A percentile compares a stretch with the other conserved stretches of the same genome.
phyloP scores from a whole-genome alignment of 2,113 vertebrate genomes.

The Leptobrachium ailaonicum region DNA sequence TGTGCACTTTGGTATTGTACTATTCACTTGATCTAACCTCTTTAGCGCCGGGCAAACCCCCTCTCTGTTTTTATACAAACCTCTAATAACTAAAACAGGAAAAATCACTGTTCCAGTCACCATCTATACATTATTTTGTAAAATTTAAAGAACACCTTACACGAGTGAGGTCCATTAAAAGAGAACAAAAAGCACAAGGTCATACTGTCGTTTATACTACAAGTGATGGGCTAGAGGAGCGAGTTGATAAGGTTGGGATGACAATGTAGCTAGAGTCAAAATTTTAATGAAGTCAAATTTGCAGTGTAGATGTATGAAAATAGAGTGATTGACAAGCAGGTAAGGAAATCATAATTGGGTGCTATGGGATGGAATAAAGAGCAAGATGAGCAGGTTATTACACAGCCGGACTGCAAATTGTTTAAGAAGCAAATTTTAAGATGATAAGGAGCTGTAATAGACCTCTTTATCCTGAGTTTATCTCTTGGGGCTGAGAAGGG shows the following conservation, averaged over 20 bases:
- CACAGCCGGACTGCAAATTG: neutral
- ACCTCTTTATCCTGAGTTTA: neutral
- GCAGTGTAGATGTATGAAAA: neutral
- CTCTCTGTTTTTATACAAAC: too few relatives aligned
- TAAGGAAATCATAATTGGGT: neutral
- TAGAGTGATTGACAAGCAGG: neutral
- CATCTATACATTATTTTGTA: too few relatives aligned
- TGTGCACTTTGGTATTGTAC: too few relatives aligned
- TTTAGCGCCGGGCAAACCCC: too few relatives aligned
- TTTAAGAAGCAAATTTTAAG: neutral
- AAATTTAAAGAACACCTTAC: neutral
- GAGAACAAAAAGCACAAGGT: neutral
- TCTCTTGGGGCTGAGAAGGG: neutral
- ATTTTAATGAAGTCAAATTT: neutral
- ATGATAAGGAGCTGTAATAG: constrained; percentile 3
- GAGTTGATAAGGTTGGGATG: neutral
- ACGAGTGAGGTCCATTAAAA: neutral
- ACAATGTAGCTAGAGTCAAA: neutral
- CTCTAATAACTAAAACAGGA: too few relatives aligned
- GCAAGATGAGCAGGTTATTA: neutral
- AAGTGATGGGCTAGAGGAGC: neutral
- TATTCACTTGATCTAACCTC: too few relatives aligned
- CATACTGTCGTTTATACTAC: neutral
- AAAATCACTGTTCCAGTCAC: too few relatives aligned
- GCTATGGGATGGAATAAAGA: neutral